Evolutionary conservation across 1,140 invertebrate species (phyloP).

Genomic region (Planococcus citri): DNA sequence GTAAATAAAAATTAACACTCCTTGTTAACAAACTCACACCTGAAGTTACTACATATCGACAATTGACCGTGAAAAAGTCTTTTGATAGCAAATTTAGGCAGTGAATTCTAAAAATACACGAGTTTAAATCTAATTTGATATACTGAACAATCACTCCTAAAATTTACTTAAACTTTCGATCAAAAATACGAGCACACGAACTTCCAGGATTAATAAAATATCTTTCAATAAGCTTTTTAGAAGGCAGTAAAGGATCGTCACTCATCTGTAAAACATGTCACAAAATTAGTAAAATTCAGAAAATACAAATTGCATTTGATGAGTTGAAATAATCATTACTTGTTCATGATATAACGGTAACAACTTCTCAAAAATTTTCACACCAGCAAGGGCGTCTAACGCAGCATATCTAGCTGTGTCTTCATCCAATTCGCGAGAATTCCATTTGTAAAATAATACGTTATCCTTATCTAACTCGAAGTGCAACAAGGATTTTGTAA

Average conservation of each 20-base stretch:
- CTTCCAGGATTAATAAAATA: background rate
- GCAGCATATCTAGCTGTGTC: background rate
- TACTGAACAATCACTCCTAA: background rate
- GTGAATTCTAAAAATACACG: background rate
- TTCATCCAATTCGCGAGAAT: background rate
- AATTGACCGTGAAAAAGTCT: no score
- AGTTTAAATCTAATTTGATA: background rate
- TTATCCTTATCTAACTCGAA: background rate
- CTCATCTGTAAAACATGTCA: background rate
- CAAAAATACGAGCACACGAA: background rate
- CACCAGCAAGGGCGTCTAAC: background rate
- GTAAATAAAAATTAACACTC: no score
- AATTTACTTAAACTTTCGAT: background rate
- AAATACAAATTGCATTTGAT: background rate
- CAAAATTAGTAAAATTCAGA: background rate
- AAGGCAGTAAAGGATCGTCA: background rate
- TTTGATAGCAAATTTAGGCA: background rate
- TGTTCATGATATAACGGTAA: slow-evolving; percentile 10
- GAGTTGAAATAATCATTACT: background rate
- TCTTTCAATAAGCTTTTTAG: background rate
- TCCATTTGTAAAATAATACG: background rate
- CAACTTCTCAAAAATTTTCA: slow-evolving; percentile 1
- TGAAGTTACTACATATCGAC: no score
- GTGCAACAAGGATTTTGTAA: background rate
- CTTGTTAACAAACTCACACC: no score